Percentiles rank a stretch among this genome's conserved stretches.
Evolutionary conservation across 2,888 invertebrate genomes (phyloP).

Genomic region (Thereva nobilitata): DNA sequence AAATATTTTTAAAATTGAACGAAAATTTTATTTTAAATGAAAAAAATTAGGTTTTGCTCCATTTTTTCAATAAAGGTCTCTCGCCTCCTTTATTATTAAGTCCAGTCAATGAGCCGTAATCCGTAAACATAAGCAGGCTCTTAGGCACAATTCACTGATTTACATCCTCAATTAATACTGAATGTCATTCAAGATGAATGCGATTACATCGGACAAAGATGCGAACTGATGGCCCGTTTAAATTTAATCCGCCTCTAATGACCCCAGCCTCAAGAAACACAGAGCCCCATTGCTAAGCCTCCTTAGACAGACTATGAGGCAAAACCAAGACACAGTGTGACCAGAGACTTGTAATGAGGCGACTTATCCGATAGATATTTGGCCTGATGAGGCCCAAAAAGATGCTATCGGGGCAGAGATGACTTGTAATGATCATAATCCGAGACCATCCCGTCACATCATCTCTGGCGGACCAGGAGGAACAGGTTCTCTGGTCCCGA

Average conservation of each 20-base stretch:
- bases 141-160: conserved; percentile 38
- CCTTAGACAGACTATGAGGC: not conserved
- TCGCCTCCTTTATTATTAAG: conserved; percentile 2
- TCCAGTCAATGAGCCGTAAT: conserved; percentile 29
- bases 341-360: conserved; percentile 23
- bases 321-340: not conserved
- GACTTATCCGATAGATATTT: conserved; percentile 33
- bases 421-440: conserved; percentile 32
- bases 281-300: conserved; percentile 13
- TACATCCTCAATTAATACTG: conserved; percentile 40
- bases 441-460: not conserved
- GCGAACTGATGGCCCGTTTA: conserved; percentile 38
- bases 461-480: not conserved
- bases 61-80: too few relatives aligned
- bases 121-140: conserved; percentile 33
- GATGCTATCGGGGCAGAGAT: conserved; percentile 12
- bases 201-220: conserved; percentile 38
- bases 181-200: conserved; percentile 40
- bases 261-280: conserved; percentile 17
- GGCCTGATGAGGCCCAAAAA: conserved; percentile 12
- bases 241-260: conserved; percentile 39
- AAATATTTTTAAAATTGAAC: too few relatives aligned
- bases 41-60: too few relatives aligned
- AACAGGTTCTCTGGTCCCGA: not conserved
- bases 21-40: too few relatives aligned